Evolutionary conservation across 2,888 invertebrate species (phyloP).

Genomic region (Acholoe squamosa): DNA sequence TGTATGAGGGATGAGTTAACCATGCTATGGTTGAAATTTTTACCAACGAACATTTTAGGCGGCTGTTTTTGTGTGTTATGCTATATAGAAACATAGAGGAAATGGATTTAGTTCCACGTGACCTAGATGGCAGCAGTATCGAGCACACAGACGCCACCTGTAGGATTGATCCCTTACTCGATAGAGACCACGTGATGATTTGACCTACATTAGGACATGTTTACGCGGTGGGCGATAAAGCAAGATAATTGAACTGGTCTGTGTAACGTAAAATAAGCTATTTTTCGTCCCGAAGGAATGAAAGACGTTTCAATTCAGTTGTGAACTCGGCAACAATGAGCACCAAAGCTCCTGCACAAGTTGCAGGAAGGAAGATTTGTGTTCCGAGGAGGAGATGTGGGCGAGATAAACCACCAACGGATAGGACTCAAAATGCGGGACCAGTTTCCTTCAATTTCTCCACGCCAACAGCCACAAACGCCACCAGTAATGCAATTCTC

Average conservation of each 20-base stretch:
- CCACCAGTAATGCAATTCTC: background rate
- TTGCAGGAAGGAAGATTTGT: slow-evolving; percentile 38
- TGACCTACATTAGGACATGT: slow-evolving; percentile 32
- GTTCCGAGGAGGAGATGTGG: slow-evolving; percentile 40
- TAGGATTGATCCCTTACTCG: too few species aligned
- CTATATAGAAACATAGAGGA: too few species aligned
- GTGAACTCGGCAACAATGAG: background rate
- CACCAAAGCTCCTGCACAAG: background rate
- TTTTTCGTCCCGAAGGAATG: background rate
- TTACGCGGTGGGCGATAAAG: slow-evolving; percentile 47
- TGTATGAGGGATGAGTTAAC: too few species aligned
- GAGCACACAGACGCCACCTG: too few species aligned
- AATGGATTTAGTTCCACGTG: too few species aligned
- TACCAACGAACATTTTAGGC: too few species aligned
- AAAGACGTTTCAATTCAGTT: background rate
- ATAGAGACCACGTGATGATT: background rate
- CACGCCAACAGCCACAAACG: slow-evolving; percentile 19
- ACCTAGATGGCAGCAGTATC: too few species aligned
- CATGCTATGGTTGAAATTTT: too few species aligned
- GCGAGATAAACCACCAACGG: slow-evolving; percentile 28
- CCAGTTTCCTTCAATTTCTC: slow-evolving; percentile 23
- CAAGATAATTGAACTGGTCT: background rate
- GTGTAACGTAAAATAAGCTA: background rate
- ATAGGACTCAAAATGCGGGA: background rate
- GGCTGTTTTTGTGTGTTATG: too few species aligned